phyloP scores from a whole-genome alignment of 2,113 vertebrate genomes.

The Hippoglossus stenolepis region DNA sequence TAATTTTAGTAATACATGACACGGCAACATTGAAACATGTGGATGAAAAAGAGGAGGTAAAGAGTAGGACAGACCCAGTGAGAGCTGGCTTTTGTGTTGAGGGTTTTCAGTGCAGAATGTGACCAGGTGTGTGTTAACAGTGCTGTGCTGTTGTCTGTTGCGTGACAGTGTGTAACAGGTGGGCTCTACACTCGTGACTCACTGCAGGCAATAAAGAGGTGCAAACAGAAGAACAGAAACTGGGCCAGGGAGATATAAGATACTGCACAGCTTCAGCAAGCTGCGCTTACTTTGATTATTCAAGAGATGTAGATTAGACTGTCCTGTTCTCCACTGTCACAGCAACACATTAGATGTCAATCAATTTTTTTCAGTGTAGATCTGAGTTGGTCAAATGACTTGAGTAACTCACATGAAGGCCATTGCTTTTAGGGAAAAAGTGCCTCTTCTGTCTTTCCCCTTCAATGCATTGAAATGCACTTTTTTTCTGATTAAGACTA shows the following conservation, averaged over 20 bases:
- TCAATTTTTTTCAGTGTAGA: background rate
- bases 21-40: background rate
- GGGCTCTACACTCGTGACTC: slow-evolving; percentile 14
- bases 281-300: background rate
- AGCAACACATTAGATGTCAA: background rate
- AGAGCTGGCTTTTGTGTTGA: background rate
- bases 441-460: background rate
- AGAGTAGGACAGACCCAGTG: background rate
- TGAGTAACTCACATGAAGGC: background rate
- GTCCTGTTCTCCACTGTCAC: background rate
- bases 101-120: background rate
- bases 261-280: background rate
- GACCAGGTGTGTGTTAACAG: slow-evolving; percentile 66
- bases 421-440: background rate
- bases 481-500: background rate
- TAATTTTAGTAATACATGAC: background rate
- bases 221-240: slow-evolving; percentile 43
- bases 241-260: background rate
- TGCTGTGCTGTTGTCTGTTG: slow-evolving; percentile 36
- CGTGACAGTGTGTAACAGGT: slow-evolving; percentile 43
- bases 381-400: background rate
- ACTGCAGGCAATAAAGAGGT: slow-evolving; percentile 50
- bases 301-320: background rate
- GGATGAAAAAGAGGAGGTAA: background rate
- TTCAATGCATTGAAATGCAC: background rate